Base-by-base conservation (phyloP, 2,113 vertebrate genomes). In the Nansenia antarctica region DNA sequence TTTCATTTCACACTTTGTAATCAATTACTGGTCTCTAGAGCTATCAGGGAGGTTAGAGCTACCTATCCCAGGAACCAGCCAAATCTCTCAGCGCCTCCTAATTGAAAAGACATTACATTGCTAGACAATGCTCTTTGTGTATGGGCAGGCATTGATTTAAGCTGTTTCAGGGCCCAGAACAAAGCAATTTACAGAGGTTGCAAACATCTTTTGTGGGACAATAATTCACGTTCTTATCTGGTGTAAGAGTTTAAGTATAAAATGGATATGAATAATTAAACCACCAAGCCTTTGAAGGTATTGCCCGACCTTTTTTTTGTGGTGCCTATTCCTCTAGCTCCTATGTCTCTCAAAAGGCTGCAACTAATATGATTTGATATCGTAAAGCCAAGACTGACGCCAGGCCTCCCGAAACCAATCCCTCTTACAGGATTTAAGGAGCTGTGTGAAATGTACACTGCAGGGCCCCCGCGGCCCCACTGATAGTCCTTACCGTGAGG, bases 341-440 rank as follows among this genome's bases (percentile, higher is more conserved):
- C 74, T 79, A 72, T 79, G 78, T 84, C 73, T 87, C 74, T 76
- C 74, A 49, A 82, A 88, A 86, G 70, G 77, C 86, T 85, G 87
- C 76, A 85, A 82, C 85, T 88, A 90, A 91, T 85, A 90, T 90
- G 84, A 89, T 91, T 91, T 90, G 66, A 86, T 87, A 87, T 89
- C 31, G 32, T 55, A 62, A 79, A 79, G 82, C 82, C 79, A 84
- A 85, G 71, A 79, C 83, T 85, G 80, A 87, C 71, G 80, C 75
- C 82, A 87, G 83, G 82, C 84, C 68, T 76, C 71, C 78, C 70
- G n/a, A 89, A 90, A 86, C 87, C 82, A 85, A 90, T 91, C 82
- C 80, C 78, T 83, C 73, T 90, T 83, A 90, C 77, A 87, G 87
- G 88, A 88, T 89, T 91, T 87, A 86, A 80, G 68, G 59, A 66